phyloP scores from a whole-genome alignment of 2,888 invertebrate species.

The Ctenicera cuprea region DNA sequence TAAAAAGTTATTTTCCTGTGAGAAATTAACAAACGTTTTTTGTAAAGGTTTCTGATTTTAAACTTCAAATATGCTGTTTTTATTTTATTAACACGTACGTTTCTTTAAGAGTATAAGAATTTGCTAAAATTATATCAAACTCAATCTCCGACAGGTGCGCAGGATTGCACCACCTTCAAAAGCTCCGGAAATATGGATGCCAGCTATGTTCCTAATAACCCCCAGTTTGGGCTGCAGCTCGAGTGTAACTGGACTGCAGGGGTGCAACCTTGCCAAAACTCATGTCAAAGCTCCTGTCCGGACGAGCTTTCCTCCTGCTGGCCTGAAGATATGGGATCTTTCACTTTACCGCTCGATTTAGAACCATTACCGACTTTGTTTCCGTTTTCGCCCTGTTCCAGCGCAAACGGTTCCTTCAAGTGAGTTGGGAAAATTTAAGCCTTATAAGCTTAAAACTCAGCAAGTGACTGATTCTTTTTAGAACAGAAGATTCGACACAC shows the following conservation, averaged over 20 bases:
- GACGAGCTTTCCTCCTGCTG: constrained; percentile 70
- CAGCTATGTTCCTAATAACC: constrained; percentile 81
- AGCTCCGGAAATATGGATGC: constrained; percentile 73
- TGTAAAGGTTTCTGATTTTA: too few species aligned
- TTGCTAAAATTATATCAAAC: constrained; percentile 47
- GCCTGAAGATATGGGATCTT: constrained; percentile 88
- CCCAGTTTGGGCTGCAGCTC: constrained; percentile 78
- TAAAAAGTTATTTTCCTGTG: too few species aligned
- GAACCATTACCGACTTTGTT: constrained; percentile 92
- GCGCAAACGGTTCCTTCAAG: constrained; percentile 66
- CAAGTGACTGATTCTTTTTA: constrained; percentile 42
- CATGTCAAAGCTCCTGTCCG: constrained; percentile 68
- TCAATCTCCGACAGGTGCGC: constrained; percentile 56
- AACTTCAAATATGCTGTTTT: too few species aligned
- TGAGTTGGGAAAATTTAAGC: constrained; percentile 50
- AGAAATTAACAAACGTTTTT: too few species aligned
- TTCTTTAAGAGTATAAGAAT: neutral
- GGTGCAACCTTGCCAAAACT: constrained; percentile 68
- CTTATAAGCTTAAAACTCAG: too few species aligned
- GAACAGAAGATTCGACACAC: constrained; percentile 55
- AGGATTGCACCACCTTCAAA: constrained; percentile 51
- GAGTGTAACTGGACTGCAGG: constrained; percentile 71
- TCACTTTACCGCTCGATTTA: constrained; percentile 89
- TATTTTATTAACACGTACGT: too few species aligned
- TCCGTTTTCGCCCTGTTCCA: constrained; percentile 89